Base-by-base conservation (phyloP, 1,140 invertebrate genomes). In the Rhopalosiphum padi region DNA sequence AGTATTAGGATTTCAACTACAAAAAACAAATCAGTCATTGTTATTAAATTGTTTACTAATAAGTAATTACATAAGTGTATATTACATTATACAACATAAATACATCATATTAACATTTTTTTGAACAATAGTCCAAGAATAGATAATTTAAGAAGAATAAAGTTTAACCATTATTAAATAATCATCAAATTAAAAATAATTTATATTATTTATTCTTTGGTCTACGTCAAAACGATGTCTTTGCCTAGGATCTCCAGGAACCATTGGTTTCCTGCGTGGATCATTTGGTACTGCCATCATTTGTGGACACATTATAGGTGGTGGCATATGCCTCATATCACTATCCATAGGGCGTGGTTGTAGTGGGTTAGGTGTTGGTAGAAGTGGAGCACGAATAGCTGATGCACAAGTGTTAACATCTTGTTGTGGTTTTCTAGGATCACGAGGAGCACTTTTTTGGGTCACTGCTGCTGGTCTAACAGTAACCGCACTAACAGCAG, bases 121-220 rank as follows among this genome's bases (percentile, higher is more conserved):
- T 22, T 93, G 48, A 86, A 93, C 77, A 86, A 30, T 30, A 82
- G 43, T 51, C 37, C 30, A 41, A 90, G 30, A 1, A 60, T 60
- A 68, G 8, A 41, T 15, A 89, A 89, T 55, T 41, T 89, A 68
- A 21, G 60, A 46, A 68, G 25, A 68, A 89, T 35, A 41, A n/a
- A 68, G 60, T 90, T 60, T 43, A 90, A 43, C 15, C 11, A 90
- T 25, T 41, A 43, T 68, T 90, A 68, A 41, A 51, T 68, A 68
- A 21, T 22, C n/a, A 90, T 85, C 23, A 86, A 93, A 93, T 86
- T 85, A 93, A 86, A 86, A 90, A 83, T 86, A 85, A 86, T 93
- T 93, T 23, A 93, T 93, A 53, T 93, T 93, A 85, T 93, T 93
- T 37, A 93, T 93, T 86, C 91, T 93, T 85, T 93, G 91, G n/a